These are phyloP conservation scores for Apoda limacodes DNA, from an alignment of 2,888 invertebrate species.

Conservation along the genomic window DNA sequence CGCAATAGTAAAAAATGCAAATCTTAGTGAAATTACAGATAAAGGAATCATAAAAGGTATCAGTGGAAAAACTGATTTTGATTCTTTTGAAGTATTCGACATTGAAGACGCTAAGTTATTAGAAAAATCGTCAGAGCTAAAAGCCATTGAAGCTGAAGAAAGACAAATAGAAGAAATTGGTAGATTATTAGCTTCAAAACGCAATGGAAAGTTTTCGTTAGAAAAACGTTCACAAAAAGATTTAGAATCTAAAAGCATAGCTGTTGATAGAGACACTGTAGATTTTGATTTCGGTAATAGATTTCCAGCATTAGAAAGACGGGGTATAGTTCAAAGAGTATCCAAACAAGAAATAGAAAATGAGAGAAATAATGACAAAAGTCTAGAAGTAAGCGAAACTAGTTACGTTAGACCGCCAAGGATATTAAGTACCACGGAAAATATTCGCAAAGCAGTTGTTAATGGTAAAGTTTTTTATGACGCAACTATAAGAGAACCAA, in stretches of 20 bases:
- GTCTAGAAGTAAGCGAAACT: constrained; percentile 60
- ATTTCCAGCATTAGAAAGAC: constrained; percentile 44
- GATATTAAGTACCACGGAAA: constrained; percentile 51
- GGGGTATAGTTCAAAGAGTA: constrained; percentile 49
- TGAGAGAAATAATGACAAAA: constrained; percentile 42
- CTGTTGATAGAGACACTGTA: constrained; percentile 42
- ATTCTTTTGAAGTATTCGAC: constrained; percentile 54
- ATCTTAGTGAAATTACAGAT: constrained; percentile 25
- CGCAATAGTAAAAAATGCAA: constrained; percentile 28
- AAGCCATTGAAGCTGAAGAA: constrained; percentile 59
- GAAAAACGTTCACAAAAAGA: constrained; percentile 56
- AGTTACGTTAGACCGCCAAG: constrained; percentile 54
- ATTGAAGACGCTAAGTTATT: constrained; percentile 47
- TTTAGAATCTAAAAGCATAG: constrained; percentile 45
- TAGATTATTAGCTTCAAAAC: constrained; percentile 46
- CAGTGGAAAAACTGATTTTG: constrained; percentile 53
- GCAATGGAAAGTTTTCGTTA: constrained; percentile 45
- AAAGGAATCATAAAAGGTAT: constrained; percentile 45
- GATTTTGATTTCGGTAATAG: constrained; percentile 52
- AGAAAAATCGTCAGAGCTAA: constrained; percentile 44
- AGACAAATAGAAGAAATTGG: constrained; percentile 63
- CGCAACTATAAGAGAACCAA: constrained; percentile 51
- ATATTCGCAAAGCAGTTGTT: constrained; percentile 51
- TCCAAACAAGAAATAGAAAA: constrained; percentile 55
- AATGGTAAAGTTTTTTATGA: constrained; percentile 64